A percentile compares a stretch with the other conserved stretches of the same genome.
Evolutionary conservation across 2,113 vertebrate genomes (phyloP).

Genomic region (Silurus glanis): DNA sequence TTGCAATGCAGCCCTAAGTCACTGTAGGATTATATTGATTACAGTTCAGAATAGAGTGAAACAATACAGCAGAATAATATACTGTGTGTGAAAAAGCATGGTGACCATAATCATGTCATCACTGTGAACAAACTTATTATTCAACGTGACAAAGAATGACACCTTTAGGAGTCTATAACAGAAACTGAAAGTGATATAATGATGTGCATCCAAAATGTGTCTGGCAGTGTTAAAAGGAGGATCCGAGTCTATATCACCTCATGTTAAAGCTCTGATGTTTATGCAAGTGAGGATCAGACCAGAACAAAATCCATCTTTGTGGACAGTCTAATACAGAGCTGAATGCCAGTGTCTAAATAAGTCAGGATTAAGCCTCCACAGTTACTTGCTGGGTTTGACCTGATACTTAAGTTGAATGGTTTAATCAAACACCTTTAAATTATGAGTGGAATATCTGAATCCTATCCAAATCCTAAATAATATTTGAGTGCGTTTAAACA

Average conservation of each 20-base stretch:
- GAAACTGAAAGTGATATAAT: no score
- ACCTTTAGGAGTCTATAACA: not conserved
- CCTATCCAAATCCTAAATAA: no score
- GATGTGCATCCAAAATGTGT: not conserved
- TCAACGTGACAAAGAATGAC: not conserved
- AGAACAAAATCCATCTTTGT: not conserved
- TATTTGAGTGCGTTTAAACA: not conserved
- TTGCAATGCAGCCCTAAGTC: no score
- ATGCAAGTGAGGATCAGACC: not conserved
- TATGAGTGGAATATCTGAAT: not conserved
- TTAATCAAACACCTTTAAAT: not conserved
- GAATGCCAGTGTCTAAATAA: not conserved
- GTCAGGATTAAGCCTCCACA: not conserved
- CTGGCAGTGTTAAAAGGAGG: not conserved
- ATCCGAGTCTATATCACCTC: no score
- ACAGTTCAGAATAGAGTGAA: no score
- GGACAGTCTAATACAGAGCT: not conserved
- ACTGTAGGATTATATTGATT: no score
- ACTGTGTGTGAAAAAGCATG: no score
- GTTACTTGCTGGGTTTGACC: no score
- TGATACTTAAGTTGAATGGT: no score
- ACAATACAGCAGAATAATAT: no score
- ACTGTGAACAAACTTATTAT: no score
- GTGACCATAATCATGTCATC: no score
- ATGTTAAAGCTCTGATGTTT: not conserved